Evolutionary conservation across 2,888 invertebrate species (phyloP).

Genomic region (Dasysyrphus tricinctus): DNA sequence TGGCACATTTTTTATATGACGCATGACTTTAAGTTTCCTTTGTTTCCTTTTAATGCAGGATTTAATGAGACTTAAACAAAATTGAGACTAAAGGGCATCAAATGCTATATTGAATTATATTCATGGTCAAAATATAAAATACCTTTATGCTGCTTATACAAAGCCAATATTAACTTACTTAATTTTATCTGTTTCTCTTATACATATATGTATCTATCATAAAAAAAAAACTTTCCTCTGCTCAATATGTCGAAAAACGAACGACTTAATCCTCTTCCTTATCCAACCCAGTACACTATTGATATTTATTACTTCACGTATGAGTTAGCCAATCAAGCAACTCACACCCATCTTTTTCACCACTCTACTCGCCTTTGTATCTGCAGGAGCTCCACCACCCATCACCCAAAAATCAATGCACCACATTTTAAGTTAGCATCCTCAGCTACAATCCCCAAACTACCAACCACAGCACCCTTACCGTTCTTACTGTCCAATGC

Average conservation of each 20-base stretch:
- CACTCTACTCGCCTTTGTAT: conserved; percentile 9
- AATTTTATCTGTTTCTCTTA: not conserved
- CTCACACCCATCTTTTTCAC: conserved; percentile 2
- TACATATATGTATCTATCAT: not conserved
- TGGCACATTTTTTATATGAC: no score
- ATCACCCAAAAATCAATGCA: conserved; percentile 33
- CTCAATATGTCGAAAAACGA: conserved; percentile 22
- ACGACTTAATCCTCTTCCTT: conserved; percentile 69
- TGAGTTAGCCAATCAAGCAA: conserved; percentile 70
- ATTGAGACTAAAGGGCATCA: no score
- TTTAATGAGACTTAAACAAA: no score
- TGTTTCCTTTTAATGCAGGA: no score
- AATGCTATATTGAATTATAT: no score
- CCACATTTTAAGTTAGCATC: conserved; percentile 32
- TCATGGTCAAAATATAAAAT: no score
- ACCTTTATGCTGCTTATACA: no score
- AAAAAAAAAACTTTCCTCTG: conserved; percentile 18
- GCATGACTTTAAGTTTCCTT: no score
- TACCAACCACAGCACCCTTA: conserved; percentile 17
- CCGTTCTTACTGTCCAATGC: conserved; percentile 22
- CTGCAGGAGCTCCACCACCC: not conserved
- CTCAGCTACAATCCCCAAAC: conserved; percentile 26
- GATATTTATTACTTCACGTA: conserved; percentile 73
- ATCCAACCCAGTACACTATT: conserved; percentile 63
- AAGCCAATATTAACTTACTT: not conserved